Percentiles rank a stretch among this genome's conserved stretches.
Conservation (phyloP, 2,113 vertebrate species). For the Tupaia tana region DNA sequence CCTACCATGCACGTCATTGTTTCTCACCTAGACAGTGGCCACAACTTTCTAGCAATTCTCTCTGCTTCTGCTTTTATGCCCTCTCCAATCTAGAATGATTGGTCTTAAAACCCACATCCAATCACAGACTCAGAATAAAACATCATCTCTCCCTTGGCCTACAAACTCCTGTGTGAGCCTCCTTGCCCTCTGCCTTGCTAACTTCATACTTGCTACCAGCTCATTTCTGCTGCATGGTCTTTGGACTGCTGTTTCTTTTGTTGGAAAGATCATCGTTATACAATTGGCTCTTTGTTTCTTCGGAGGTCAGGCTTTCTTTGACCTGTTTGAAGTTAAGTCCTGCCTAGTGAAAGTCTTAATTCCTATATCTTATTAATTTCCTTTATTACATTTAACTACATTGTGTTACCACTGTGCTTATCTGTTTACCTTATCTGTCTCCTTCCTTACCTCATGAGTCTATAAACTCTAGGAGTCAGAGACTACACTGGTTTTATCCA, state of each 20-base stretch:
- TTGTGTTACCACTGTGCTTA: accelerated
- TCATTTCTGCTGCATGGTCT: background rate
- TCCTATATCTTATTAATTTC: background rate
- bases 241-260: background rate
- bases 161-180: background rate
- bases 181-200: background rate
- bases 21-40: background rate
- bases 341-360: background rate
- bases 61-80: background rate
- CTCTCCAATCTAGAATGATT: background rate
- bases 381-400: background rate
- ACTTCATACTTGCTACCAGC: background rate
- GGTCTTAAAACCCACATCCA: background rate
- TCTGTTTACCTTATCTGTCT: background rate
- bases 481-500: background rate
- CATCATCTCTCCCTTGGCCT: background rate
- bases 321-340: background rate
- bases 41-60: background rate
- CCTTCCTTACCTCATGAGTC: background rate
- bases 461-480: background rate
- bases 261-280: background rate
- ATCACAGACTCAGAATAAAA: background rate
- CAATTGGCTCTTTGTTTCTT: background rate
- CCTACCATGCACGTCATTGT: accelerated
- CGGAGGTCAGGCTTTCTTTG: background rate